Percentiles rank a stretch among this genome's conserved stretches.
Evolutionary conservation across 2,113 vertebrate genomes (phyloP).

Genomic region (Trematomus loennbergii): DNA sequence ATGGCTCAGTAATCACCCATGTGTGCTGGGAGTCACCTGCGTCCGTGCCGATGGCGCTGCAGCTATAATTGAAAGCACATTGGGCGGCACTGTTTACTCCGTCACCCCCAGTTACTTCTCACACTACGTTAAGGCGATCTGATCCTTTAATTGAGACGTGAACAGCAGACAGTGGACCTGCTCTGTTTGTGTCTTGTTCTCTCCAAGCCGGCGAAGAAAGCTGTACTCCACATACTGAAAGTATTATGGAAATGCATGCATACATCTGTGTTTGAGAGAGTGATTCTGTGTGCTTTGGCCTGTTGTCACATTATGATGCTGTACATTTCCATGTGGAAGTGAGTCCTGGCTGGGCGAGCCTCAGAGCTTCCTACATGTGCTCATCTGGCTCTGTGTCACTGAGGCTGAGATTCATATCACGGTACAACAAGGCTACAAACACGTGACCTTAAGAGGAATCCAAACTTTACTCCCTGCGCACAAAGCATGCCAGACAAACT

Average conservation of each 20-base stretch:
- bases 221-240: conserved; percentile 17
- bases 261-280: conserved; percentile 11
- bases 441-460: neutral
- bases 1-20: conserved; percentile 6
- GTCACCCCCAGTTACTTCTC: conserved; percentile 4
- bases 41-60: neutral
- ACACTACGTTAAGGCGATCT: neutral
- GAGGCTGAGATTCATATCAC: conserved; percentile 39
- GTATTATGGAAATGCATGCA: conserved; percentile 22
- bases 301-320: conserved; percentile 26
- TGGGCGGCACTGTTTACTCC: conserved; percentile 12
- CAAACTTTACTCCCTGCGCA: neutral
- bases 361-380: conserved; percentile 24
- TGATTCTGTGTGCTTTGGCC: conserved; percentile 26
- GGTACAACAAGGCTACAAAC: conserved; percentile 22
- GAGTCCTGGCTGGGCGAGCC: conserved; percentile 17
- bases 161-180: conserved; percentile 12
- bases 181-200: conserved; percentile 8
- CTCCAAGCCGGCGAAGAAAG: conserved; percentile 4
- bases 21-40: conserved; percentile 21
- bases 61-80: neutral
- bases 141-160: conserved; percentile 36
- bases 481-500: neutral
- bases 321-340: conserved; percentile 43
- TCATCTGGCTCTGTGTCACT: conserved; percentile 20